Evolutionary conservation across 2,113 vertebrate species (phyloP), one percentile per base, ranked within the genome.

Genomic region (Solea senegalensis): DNA sequence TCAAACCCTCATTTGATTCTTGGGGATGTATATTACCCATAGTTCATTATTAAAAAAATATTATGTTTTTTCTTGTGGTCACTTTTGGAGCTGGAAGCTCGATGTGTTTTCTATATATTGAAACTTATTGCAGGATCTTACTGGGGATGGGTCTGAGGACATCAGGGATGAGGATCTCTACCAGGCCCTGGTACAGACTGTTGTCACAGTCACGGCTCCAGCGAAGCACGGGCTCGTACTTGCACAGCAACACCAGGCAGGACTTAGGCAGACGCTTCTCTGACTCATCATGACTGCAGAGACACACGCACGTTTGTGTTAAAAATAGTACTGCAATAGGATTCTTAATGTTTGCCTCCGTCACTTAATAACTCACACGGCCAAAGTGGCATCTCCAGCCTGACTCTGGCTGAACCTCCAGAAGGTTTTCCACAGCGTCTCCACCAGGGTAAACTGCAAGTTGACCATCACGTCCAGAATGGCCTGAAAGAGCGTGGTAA

Each of bases 391-490:
- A 75, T 97, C 95, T 9, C 91, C 94, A 66, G 93, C 83, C 89
- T 95, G 95, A 85, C 85, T 95, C 84, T 96, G 93, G 84, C 94
- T 95, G 87, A 95, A 96, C 87, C 96, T 94, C 96, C 96, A 98
- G 90, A 97, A 97, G 12, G 95, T 97, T 83, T 98, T 97, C 96
- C 96, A 98, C 45, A 98, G 91, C 0, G 96, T 97, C 88, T 98
- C 96, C 76, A 98, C 96, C 84, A 98, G 89, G 0, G 95, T 96
- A 78, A 98, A 98, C 92, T 98, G 96, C 74, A 98, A 92, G 88
- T 98, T 98, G 69, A 98, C 94, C 94, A 97, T 96, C 87, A 98
- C 96, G 1, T 98, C 96, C 45, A 98, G 91, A 26, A 98, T 96
- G 53, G 96, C 96, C 96, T 97, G 67, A 72, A 11, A 76, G 13